Evolutionary conservation across 2,113 vertebrate species (phyloP).

Genomic region (Aix galericulata): DNA sequence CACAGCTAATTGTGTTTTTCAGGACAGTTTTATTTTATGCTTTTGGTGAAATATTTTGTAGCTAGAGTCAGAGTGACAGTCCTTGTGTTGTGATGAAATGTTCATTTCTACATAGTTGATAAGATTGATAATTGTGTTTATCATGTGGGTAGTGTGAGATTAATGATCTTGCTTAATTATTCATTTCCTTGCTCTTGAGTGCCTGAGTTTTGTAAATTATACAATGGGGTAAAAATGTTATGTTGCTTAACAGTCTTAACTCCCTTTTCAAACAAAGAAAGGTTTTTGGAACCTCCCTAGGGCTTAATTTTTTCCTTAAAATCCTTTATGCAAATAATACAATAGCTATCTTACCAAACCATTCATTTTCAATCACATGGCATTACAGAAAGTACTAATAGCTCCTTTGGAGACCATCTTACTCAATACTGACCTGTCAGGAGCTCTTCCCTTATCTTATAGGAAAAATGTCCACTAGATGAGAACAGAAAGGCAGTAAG

Average conservation of each 20-base stretch:
- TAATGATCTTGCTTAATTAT: constrained; percentile 58
- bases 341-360: background rate
- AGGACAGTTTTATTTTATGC: background rate
- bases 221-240: background rate
- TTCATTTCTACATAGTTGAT: background rate
- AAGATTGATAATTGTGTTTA: constrained; percentile 23
- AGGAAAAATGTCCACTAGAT: background rate
- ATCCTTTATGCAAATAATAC: background rate
- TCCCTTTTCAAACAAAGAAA: background rate
- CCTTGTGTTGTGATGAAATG: background rate
- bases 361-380: background rate
- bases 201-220: constrained; percentile 55
- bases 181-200: constrained; percentile 19
- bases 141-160: constrained; percentile 31
- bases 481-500: background rate
- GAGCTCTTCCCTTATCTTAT: background rate
- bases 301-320: background rate
- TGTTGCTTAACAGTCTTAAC: constrained; percentile 33
- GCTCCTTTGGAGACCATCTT: background rate
- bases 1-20: background rate
- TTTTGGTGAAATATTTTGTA: background rate
- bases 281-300: background rate
- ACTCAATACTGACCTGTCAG: background rate
- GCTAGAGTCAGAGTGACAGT: background rate
- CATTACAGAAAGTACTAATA: background rate